phyloP scores from a whole-genome alignment of 1,140 invertebrate species.

The Cherax destructor region DNA sequence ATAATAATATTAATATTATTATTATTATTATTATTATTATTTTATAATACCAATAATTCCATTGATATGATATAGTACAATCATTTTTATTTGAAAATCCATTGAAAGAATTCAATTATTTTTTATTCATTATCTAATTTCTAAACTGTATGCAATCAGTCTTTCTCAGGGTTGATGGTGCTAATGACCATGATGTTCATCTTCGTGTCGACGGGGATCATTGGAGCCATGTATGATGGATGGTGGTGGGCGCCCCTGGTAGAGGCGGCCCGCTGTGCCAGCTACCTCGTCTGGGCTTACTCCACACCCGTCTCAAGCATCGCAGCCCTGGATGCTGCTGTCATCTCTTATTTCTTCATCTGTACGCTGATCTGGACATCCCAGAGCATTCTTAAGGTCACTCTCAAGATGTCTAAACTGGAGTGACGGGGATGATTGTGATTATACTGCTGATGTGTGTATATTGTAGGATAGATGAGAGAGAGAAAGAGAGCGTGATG shows the following conservation, averaged over 20 bases:
- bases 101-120: no score
- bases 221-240: slow-evolving; percentile 66
- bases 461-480: no score
- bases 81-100: no score
- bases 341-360: slow-evolving; percentile 38
- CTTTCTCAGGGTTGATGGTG: slow-evolving; percentile 17
- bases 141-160: neutral
- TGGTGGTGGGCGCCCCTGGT: slow-evolving; percentile 64
- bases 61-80: no score
- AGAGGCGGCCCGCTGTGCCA: slow-evolving; percentile 54
- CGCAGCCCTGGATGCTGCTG: slow-evolving; percentile 10
- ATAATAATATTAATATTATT: no score
- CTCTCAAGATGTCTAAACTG: slow-evolving; percentile 31
- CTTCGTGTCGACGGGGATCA: slow-evolving; percentile 41
- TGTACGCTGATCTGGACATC: slow-evolving; percentile 53
- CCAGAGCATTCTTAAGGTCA: slow-evolving; percentile 48
- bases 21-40: no score
- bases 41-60: no score
- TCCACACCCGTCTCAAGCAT: neutral
- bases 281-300: slow-evolving; percentile 51
- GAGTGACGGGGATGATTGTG: neutral
- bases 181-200: slow-evolving; percentile 49
- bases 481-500: no score
- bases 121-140: no score
- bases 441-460: no score